Conservation (phyloP, 2,797 vertebrate species). For the Ptychadena robeensis region DNA sequence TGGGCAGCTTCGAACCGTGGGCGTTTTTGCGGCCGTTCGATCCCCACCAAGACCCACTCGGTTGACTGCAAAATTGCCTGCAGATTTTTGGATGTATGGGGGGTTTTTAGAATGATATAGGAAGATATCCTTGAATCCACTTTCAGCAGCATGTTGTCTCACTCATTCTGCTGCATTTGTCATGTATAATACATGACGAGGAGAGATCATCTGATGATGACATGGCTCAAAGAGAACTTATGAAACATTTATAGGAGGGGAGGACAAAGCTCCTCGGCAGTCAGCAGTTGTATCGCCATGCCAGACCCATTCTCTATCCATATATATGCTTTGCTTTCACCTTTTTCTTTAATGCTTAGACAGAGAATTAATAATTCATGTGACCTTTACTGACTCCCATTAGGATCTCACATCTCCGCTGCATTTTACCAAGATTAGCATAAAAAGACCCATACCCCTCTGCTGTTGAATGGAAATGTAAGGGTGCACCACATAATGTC, state of each 20-base stretch:
- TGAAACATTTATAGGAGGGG: not conserved
- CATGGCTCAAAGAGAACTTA: not conserved
- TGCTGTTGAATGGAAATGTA: too few species aligned
- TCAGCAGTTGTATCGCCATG: not conserved
- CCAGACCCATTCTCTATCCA: not conserved
- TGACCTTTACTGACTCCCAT: slow-evolving; percentile 41
- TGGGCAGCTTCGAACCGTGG: too few species aligned
- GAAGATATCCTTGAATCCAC: too few species aligned
- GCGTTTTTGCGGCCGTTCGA: too few species aligned
- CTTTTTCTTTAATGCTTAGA: slow-evolving; percentile 21
- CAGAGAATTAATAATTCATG: slow-evolving; percentile 41
- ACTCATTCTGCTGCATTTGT: too few species aligned
- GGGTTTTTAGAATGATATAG: too few species aligned
- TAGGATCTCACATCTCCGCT: slow-evolving; percentile 14
- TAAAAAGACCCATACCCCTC: not conserved
- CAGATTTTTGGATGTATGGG: too few species aligned
- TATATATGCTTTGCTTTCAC: slow-evolving; percentile 4
- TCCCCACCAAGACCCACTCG: too few species aligned
- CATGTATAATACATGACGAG: too few species aligned
- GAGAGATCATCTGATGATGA: not conserved
- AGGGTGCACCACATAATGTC: too few species aligned
- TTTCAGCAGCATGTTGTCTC: too few species aligned
- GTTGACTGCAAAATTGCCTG: too few species aligned
- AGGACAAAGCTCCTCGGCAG: not conserved
- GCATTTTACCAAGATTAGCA: not conserved